These are phyloP conservation scores for Plodia interpunctella DNA, from an alignment of 1,140 invertebrate genomes.

Conservation along the genomic window DNA sequence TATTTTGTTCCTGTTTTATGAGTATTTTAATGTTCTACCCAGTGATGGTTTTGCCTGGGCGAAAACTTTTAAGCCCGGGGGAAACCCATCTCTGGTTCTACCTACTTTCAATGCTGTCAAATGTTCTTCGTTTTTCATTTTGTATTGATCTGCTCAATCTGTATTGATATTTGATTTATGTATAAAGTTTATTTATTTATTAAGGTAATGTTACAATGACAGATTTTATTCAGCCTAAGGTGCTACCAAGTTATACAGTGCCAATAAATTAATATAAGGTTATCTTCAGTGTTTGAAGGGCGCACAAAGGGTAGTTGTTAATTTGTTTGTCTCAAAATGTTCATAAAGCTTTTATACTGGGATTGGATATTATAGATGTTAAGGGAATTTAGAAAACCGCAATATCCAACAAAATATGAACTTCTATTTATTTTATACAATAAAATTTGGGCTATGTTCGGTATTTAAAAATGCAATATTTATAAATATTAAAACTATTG, in stretches of 20 bases:
- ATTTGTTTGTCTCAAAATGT: constrained; percentile 13
- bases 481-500: too few species aligned
- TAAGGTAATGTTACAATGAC: background rate
- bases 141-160: background rate
- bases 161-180: background rate
- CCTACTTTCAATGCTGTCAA: background rate
- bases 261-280: constrained; percentile 24
- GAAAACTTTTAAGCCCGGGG: too few species aligned
- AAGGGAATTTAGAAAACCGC: background rate
- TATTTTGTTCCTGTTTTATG: constrained; percentile 20
- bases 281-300: constrained; percentile 20
- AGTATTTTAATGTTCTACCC: background rate
- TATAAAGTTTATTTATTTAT: background rate
- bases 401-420: constrained; percentile 9
- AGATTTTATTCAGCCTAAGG: constrained; percentile 13
- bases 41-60: too few species aligned
- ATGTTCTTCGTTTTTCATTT: background rate
- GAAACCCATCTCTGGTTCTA: too few species aligned
- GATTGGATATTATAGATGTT: constrained; percentile 13
- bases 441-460: too few species aligned
- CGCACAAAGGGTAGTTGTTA: constrained; percentile 19
- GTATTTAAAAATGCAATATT: too few species aligned
- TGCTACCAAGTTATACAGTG: constrained; percentile 27
- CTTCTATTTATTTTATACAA: background rate
- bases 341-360: constrained; percentile 12